Evolutionary conservation across 2,888 invertebrate species (phyloP).

Genomic region (Antheraea assamensis): DNA sequence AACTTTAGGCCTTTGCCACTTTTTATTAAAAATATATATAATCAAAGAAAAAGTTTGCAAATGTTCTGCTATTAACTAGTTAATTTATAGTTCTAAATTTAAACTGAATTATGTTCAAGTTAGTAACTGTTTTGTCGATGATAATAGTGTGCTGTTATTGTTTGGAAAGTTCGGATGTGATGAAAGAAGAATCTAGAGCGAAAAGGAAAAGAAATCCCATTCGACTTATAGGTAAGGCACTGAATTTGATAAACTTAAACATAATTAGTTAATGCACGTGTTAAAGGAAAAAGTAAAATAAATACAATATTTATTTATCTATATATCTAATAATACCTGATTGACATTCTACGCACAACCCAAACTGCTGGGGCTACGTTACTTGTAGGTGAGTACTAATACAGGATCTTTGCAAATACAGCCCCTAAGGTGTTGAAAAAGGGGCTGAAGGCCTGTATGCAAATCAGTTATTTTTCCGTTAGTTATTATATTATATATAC

Average conservation of each 20-base stretch:
- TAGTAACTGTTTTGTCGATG: conserved; percentile 48
- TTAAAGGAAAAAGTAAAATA: too few species aligned
- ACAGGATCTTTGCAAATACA: too few species aligned
- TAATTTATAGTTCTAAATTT: conserved; percentile 11
- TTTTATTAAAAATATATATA: background rate
- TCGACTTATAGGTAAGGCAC: conserved; percentile 62
- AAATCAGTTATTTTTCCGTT: too few species aligned
- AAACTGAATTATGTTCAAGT: conserved; percentile 49
- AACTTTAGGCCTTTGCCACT: background rate
- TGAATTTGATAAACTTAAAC: background rate
- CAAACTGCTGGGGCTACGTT: too few species aligned
- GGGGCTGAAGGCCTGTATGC: too few species aligned
- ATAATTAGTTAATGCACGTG: background rate
- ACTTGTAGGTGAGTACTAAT: too few species aligned
- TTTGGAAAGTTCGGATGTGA: conserved; percentile 51
- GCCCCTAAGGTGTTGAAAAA: too few species aligned
- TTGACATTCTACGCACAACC: too few species aligned
- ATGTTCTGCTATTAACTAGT: background rate
- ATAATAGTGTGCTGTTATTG: conserved; percentile 65
- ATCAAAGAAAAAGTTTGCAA: background rate
- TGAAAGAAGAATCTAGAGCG: conserved; percentile 62
- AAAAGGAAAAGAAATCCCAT: conserved; percentile 65
- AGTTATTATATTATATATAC: too few species aligned
- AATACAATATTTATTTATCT: too few species aligned
- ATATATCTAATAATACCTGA: too few species aligned